These are phyloP conservation scores for Chionodraco myersi DNA, from an alignment of 2,113 vertebrate genomes.

Conservation along the genomic window DNA sequence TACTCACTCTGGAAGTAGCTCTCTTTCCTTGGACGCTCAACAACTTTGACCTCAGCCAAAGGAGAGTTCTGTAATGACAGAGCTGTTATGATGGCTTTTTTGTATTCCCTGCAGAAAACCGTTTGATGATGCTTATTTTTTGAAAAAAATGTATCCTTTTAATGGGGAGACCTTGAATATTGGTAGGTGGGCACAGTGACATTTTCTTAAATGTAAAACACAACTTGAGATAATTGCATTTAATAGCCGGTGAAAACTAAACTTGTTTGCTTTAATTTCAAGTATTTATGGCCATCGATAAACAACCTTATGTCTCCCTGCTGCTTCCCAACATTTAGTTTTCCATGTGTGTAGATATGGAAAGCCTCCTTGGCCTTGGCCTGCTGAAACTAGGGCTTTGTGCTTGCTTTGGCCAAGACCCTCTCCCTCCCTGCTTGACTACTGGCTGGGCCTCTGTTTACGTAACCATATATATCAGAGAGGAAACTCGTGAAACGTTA, in stretches of 20 bases:
- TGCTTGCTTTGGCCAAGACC: conserved; percentile 78
- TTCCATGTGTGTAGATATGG: conserved; percentile 74
- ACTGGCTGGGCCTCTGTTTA: conserved; percentile 76
- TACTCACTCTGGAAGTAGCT: neutral
- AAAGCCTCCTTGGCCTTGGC: conserved; percentile 73
- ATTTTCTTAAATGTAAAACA: conserved; percentile 37
- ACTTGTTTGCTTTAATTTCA: conserved; percentile 55
- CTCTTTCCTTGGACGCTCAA: conserved; percentile 46
- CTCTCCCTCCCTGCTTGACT: conserved; percentile 66
- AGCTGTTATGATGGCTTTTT: conserved; percentile 48
- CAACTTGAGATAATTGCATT: conserved; percentile 35
- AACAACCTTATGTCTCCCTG: conserved; percentile 59
- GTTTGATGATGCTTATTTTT: conserved; percentile 31
- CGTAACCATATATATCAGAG: conserved; percentile 80
- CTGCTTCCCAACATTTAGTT: conserved; percentile 68
- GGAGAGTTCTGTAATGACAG: conserved; percentile 35
- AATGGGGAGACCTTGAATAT: conserved; percentile 14
- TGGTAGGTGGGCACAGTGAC: conserved; percentile 33
- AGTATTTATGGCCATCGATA: conserved; percentile 67
- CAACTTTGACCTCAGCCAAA: conserved; percentile 32
- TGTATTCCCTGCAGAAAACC: conserved; percentile 29
- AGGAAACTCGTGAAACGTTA: conserved; percentile 82
- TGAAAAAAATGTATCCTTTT: conserved; percentile 43
- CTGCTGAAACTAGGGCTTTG: conserved; percentile 75
- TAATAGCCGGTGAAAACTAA: conserved; percentile 28